Evolutionary conservation across 2,888 invertebrate species (phyloP).

Genomic region (Chrysolina oricalcia): DNA sequence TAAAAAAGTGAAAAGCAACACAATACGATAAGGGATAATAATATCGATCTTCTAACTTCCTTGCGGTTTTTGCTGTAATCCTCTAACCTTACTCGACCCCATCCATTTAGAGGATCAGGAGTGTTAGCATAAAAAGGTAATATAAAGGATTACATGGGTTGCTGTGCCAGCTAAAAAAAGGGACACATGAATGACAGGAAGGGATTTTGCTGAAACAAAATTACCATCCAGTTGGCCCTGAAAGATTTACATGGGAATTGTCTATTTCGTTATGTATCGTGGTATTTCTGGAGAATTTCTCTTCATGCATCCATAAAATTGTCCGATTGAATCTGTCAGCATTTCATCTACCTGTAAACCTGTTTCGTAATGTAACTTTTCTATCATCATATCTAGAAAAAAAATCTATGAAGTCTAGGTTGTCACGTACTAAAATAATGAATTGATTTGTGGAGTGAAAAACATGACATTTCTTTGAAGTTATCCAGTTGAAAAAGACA

Average conservation of each 20-base stretch:
- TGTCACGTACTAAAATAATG: too few relatives aligned
- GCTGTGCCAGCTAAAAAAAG: not conserved
- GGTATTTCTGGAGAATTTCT: too few relatives aligned
- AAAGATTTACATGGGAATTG: not conserved
- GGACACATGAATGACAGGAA: not conserved
- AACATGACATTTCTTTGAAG: too few relatives aligned
- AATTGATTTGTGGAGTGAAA: too few relatives aligned
- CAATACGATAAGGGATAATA: not conserved
- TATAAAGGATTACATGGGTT: conserved; percentile 1
- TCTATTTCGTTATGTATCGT: not conserved
- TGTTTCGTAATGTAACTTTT: too few relatives aligned
- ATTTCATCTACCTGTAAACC: too few relatives aligned
- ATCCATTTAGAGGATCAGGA: not conserved
- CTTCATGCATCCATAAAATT: too few relatives aligned
- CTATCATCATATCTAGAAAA: too few relatives aligned
- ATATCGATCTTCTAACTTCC: not conserved
- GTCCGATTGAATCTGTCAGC: too few relatives aligned
- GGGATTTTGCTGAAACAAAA: conserved; percentile 1
- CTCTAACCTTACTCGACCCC: not conserved
- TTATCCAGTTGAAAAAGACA: too few relatives aligned
- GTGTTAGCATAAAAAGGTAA: conserved; percentile 1
- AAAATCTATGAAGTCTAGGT: too few relatives aligned
- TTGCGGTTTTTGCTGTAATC: not conserved
- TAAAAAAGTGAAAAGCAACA: too few relatives aligned
- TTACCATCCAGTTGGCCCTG: not conserved